Percentiles rank a stretch among this genome's conserved stretches.
These are phyloP conservation scores for Steatocranus sp. DNA, from an alignment of 2,797 vertebrate species.

Conservation along the genomic window DNA sequence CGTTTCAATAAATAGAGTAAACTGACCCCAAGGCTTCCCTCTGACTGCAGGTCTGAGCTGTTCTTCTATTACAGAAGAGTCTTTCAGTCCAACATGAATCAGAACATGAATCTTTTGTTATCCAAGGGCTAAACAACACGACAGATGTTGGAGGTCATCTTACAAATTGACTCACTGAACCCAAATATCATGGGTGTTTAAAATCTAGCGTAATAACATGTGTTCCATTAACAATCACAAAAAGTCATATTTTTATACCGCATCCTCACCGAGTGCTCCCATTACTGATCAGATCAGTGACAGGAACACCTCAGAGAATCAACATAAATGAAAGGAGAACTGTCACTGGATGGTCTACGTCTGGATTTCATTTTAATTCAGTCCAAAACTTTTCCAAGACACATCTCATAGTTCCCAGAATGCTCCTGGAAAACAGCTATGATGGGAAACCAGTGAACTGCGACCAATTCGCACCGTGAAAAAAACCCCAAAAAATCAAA, in stretches of 20 bases:
- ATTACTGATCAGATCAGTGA: background rate
- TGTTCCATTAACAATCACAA: constrained; percentile 3
- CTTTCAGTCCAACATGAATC: constrained; percentile 18
- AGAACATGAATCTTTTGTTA: background rate
- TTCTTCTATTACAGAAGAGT: constrained; percentile 9
- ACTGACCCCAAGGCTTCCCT: constrained; percentile 13
- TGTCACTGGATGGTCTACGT: background rate
- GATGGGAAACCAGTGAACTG: background rate
- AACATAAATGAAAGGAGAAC: constrained; percentile 1
- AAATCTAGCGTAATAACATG: background rate
- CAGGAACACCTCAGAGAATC: background rate
- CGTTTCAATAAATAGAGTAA: constrained; percentile 54
- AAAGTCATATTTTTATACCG: background rate
- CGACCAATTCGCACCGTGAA: background rate
- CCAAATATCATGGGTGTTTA: constrained; percentile 7
- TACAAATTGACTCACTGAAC: constrained; percentile 3
- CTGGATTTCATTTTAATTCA: background rate
- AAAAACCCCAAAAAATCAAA: background rate
- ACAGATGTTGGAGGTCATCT: background rate
- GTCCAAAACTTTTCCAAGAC: constrained; percentile 9
- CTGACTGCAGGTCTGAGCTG: background rate
- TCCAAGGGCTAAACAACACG: background rate
- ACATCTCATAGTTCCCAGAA: constrained; percentile 16
- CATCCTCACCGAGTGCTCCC: background rate
- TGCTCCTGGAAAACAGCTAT: background rate